Evolutionary conservation across 1,140 invertebrate species (phyloP).

Genomic region (Drosophila parabipectinata): DNA sequence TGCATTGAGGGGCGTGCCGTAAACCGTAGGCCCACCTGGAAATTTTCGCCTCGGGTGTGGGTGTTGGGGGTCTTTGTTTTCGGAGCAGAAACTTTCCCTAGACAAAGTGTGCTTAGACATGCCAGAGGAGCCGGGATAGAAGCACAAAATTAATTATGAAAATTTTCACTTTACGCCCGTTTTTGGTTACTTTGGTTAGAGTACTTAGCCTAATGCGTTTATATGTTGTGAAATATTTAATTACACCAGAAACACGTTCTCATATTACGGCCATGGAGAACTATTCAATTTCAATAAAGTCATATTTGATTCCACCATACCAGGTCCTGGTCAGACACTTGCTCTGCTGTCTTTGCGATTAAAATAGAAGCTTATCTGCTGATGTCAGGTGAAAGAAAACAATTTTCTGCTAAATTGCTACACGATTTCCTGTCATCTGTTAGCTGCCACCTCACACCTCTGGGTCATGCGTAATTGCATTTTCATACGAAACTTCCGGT

Average conservation of each 20-base stretch:
- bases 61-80: slow-evolving; percentile 17
- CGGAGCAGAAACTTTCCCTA: slow-evolving; percentile 13
- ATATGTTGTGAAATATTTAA: slow-evolving; percentile 66
- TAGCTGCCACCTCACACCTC: not conserved
- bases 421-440: slow-evolving; percentile 69
- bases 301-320: slow-evolving; percentile 1
- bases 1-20: slow-evolving; percentile 34
- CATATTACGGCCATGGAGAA: slow-evolving; percentile 26
- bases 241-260: slow-evolving; percentile 40
- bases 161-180: slow-evolving; percentile 68
- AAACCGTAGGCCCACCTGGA: slow-evolving; percentile 2
- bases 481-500: slow-evolving; percentile 62
- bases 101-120: slow-evolving; percentile 66
- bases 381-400: slow-evolving; percentile 70
- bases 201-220: slow-evolving; percentile 68
- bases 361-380: slow-evolving; percentile 39
- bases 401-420: slow-evolving; percentile 74
- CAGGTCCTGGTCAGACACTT: not conserved
- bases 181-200: slow-evolving; percentile 53
- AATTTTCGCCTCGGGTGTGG: slow-evolving; percentile 22
- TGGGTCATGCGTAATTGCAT: slow-evolving; percentile 36
- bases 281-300: slow-evolving; percentile 31
- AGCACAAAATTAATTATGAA: slow-evolving; percentile 73
- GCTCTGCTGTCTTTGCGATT: not conserved
- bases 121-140: slow-evolving; percentile 9